Conservation (phyloP, 1,140 invertebrate genomes). For the Phortica variegata region DNA sequence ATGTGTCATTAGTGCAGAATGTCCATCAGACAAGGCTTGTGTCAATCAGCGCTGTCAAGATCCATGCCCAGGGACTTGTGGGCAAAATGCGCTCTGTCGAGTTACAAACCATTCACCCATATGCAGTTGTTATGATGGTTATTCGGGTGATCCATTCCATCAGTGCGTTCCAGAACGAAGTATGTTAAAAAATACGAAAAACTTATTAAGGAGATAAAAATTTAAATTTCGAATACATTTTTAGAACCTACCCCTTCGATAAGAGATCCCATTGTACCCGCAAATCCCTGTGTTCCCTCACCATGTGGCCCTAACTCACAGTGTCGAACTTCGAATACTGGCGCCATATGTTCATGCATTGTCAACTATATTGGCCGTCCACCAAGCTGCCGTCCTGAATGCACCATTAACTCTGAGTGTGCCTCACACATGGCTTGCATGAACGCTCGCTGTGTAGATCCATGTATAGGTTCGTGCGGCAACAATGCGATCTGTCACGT, state of each 20-base stretch:
- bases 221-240: conserved; percentile 17
- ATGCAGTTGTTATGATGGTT: conserved; percentile 74
- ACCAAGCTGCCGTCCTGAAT: conserved; percentile 73
- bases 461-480: conserved; percentile 74
- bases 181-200: conserved; percentile 23
- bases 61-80: conserved; percentile 78
- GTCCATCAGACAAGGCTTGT: conserved; percentile 75
- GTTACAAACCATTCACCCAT: conserved; percentile 83
- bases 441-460: conserved; percentile 68
- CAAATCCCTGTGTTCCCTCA: conserved; percentile 64
- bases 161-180: conserved; percentile 49
- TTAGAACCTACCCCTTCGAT: conserved; percentile 28
- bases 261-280: conserved; percentile 43
- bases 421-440: conserved; percentile 67
- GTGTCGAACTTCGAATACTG: conserved; percentile 63
- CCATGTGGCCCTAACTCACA: conserved; percentile 69
- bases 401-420: conserved; percentile 70
- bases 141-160: conserved; percentile 78
- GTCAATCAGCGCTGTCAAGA: conserved; percentile 75
- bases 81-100: conserved; percentile 78
- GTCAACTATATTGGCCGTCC: conserved; percentile 69
- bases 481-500: conserved; percentile 68
- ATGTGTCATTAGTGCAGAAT: conserved; percentile 80
- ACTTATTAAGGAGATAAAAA: background rate
- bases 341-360: conserved; percentile 68